A percentile compares a stretch with the other conserved stretches of the same genome.
Conservation (phyloP, 2,113 vertebrate genomes). For the Acinonyx jubatus region DNA sequence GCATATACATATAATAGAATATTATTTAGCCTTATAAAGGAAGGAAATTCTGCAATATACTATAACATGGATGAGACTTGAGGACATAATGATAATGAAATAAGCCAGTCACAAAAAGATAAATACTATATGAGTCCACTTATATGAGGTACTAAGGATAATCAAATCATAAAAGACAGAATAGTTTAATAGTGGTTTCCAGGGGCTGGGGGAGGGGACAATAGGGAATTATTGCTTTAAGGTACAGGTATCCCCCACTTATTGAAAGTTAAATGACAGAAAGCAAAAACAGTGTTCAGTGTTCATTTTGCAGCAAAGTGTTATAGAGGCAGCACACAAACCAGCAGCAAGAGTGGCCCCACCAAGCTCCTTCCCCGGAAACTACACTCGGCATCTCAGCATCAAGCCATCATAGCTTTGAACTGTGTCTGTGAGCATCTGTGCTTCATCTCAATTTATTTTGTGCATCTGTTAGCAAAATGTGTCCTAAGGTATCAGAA, state of each 20-base stretch:
- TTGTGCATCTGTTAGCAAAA: not conserved
- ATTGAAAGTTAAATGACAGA: not conserved
- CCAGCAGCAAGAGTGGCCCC: not conserved
- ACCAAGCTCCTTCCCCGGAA: not conserved
- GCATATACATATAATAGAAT: not conserved
- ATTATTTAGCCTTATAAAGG: not conserved
- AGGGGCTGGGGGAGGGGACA: not conserved
- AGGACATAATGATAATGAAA: not conserved
- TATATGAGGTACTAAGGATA: not conserved
- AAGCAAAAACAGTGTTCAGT: not conserved
- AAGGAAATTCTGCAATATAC: not conserved
- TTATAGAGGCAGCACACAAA: not conserved
- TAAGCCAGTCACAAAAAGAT: not conserved
- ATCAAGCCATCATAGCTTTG: not conserved
- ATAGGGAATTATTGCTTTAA: not conserved
- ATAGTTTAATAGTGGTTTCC: not conserved
- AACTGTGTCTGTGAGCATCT: not conserved
- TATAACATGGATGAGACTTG: not conserved
- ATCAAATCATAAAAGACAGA: not conserved
- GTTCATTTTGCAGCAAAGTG: not conserved
- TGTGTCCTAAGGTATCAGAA: not conserved
- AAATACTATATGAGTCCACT: not conserved
- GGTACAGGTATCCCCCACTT: not conserved
- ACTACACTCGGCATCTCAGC: not conserved
- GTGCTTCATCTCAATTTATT: not conserved